Evolutionary conservation across 2,797 vertebrate genomes (phyloP).

Genomic region (Salmo trutta): DNA sequence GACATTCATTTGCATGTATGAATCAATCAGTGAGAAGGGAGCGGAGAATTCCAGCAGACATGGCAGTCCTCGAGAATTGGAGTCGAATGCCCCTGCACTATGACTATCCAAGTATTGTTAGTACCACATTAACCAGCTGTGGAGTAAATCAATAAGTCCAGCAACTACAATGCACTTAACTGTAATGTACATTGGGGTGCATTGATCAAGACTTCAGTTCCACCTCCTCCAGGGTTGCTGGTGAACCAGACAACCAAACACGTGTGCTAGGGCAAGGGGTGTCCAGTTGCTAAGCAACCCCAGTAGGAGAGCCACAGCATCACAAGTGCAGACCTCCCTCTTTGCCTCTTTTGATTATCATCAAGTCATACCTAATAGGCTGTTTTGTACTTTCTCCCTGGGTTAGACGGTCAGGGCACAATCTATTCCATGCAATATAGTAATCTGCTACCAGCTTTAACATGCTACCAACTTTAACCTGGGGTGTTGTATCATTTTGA

Average conservation of each 20-base stretch:
- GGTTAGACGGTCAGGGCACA: not conserved
- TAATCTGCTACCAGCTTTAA: too few relatives aligned
- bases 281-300: slow-evolving; percentile 67
- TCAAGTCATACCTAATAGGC: not conserved
- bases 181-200: slow-evolving; percentile 11
- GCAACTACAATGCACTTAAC: not conserved
- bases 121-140: not conserved
- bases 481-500: too few relatives aligned
- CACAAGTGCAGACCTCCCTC: slow-evolving; percentile 40
- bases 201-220: slow-evolving; percentile 16
- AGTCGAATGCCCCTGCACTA: not conserved
- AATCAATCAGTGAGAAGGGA: too few relatives aligned
- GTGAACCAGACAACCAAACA: slow-evolving; percentile 58
- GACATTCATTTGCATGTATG: not conserved
- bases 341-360: slow-evolving; percentile 24
- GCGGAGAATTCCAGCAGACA: not conserved
- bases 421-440: not conserved
- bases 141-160: not conserved
- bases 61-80: not conserved
- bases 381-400: not conserved
- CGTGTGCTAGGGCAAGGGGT: slow-evolving; percentile 58
- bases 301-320: slow-evolving; percentile 52
- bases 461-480: too few relatives aligned
- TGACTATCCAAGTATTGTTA: not conserved
- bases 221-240: slow-evolving; percentile 61